Evolutionary conservation across 2,888 invertebrate species (phyloP), one percentile per base, ranked within the genome.

Genomic region (Agonopterix alstromeriana): DNA sequence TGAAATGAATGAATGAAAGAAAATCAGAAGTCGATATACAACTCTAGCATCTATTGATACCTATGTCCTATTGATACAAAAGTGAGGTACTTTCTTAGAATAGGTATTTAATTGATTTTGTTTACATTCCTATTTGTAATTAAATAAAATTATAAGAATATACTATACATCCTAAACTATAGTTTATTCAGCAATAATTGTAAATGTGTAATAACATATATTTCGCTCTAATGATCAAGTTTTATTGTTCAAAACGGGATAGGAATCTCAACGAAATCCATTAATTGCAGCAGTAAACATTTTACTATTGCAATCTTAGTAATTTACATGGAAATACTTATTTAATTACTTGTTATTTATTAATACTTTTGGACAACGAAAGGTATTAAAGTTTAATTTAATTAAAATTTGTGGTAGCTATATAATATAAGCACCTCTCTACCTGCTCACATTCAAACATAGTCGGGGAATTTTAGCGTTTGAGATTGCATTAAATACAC

Each of bases 201-300:
- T 65, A 60, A 61, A 61, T 43, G 48, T 53, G 54, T 55, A 58
- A 61, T 42, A 42, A 42, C 57, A 54, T n/a, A 61, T 57, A 61
- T 51, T 61, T 53, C 56, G 47, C 42, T 44, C 61, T 65, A 72
- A 69, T 63, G 60, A 58, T 50, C 53, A 58, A 49, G 45, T 63
- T 72, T 73, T 70, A 73, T 65, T 67, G 61, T 65, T 59, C 54
- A 4, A 62, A 64, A 58, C 57, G 55, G 53, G 55, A 54, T 57
- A 54, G 58, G 55, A 42, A 11, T 42, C 42, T 54, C 50, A 51
- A 40, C 55, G 51, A 56, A 59, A 48, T 55, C 60, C 57, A 67
- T 72, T 68, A 67, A 67, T 60, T 61, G 54, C 57, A 57, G 54
- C 55, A 61, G 52, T 69, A 60, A 68, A 64, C 48, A 56, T 64